Evolutionary conservation across 92 coral and sea anemone genomes (phyloP), one percentile per base, ranked within the genome.

Genomic region (Chrysogorgia sp.): DNA sequence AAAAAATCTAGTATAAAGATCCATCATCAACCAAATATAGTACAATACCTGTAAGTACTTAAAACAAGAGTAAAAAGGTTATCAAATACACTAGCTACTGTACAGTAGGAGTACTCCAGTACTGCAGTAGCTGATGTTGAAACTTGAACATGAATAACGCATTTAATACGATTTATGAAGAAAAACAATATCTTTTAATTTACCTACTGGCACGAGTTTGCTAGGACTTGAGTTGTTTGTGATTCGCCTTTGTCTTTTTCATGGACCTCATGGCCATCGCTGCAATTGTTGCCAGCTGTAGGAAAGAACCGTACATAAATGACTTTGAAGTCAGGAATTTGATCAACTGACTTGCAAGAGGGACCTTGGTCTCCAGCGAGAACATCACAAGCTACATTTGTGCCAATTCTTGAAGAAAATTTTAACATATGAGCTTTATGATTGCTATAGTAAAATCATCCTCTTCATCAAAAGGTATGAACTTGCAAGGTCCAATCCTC

Each of bases 341-440:
- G 62, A 17, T 56, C 62, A 1, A 56, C 23, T 1, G 62, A 12
- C 24, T 56, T 56, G 62, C 62, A 56, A 23, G 62, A 56, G 20
- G 8, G 62, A 0, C 62, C 62, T 56, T 56, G 62, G 12, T 56
- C 62, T 56, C 62, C 62, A 12, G 62, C 62, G 20, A 56, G 62
- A 23, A 56, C 62, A 56, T 56, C 62, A 23, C 62, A 56, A 28
- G 20, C 0, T 56, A 56, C 12, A 13, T 56, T 56, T 56, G 62
- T 17, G 1, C 62, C 62, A 20, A 56, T 56, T 1, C 62, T 17
- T 17, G 62, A 2, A 0, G 62, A 56, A 56, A 56, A 37, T 37
- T 37, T 23, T 56, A 17, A 56, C 62, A 56, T 56, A 23, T 12
- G 20, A 10, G 23, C 20, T 56, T 56, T 17, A 56, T 56, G 0